A percentile compares a stretch with the other conserved stretches of the same genome.
Evolutionary conservation across 2,113 vertebrate species (phyloP).

Genomic region (Pheucticus melanocephalus): DNA sequence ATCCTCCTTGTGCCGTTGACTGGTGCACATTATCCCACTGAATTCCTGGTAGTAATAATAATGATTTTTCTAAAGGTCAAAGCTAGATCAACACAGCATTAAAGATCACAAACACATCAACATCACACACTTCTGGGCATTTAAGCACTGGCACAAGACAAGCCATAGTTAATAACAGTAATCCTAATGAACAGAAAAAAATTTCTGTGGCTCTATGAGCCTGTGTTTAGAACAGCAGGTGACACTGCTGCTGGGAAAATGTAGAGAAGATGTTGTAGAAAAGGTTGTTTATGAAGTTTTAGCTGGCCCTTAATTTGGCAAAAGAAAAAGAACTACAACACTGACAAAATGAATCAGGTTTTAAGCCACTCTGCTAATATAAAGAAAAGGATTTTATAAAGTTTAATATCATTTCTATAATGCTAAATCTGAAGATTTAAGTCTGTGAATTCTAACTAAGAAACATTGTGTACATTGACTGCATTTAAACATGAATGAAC

Average conservation of each 20-base stretch:
- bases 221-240: constrained; percentile 1
- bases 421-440: not conserved
- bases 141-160: not conserved
- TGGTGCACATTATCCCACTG: constrained; percentile 75
- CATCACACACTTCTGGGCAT: not conserved
- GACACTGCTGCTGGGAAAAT: not conserved
- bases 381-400: not conserved
- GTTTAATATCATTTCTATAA: not conserved
- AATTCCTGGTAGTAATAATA: constrained; percentile 61
- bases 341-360: not conserved
- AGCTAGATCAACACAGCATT: not conserved
- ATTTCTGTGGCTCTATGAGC: not conserved
- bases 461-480: not conserved
- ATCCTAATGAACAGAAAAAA: not conserved
- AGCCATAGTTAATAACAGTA: not conserved
- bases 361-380: not conserved
- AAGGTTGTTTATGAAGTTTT: not conserved
- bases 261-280: not conserved
- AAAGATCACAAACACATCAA: not conserved
- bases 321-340: not conserved
- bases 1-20: constrained; percentile 6
- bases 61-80: constrained; percentile 12
- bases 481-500: not conserved
- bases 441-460: not conserved
- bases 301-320: not conserved